Base-by-base conservation (phyloP, 2,888 invertebrate species). In the Drosophila vallismaia region DNA sequence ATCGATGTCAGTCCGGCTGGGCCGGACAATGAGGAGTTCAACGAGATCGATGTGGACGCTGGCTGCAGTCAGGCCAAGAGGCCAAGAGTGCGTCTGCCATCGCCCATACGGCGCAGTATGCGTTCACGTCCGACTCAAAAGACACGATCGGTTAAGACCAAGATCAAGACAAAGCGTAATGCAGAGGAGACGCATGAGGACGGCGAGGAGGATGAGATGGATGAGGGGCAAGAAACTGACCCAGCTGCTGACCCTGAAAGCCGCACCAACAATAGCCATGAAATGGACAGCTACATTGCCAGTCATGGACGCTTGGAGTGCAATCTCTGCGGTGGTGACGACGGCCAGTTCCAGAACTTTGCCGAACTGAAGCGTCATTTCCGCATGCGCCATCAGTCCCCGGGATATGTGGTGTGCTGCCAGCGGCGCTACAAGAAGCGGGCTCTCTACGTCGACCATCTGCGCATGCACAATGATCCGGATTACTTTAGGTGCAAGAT, bases 401-500 rank as follows among this genome's bases (percentile, higher is more conserved):
- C 44, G 6, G 77, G 79, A 0, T 78, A 79, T 51, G 64, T 74
- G 9, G 53, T 72, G 31, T 78, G 77, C 44, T 78, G 77, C 12
- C 71, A 79, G 46, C 71, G 76, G 44, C 76, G 77, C 42, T 78
- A 71, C 56, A 52, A 52, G 24, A 76, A 79, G 33, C 67, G 77
- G 1, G 64, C 76, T 3, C 69, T 71, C 6, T 79, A 76, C 56
- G 77, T 78, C 2, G 77, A 78, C 51, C 77, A 78, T 46, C 60
- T 78, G 10, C 71, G 66, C 38, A 57, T 76, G 55, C 77, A 78
- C 51, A 74, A 70, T 57, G 71, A 78, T 56, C 79, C 77, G 29
- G 67, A 79, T 7, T 70, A 76, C 45, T 78, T 78, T 44, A 68
- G 72, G 44, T 69, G 62, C 56, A 73, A 68, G 40, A 52, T 44